Evolutionary conservation across 2,113 vertebrate genomes (phyloP).

Genomic region (Ia io): DNA sequence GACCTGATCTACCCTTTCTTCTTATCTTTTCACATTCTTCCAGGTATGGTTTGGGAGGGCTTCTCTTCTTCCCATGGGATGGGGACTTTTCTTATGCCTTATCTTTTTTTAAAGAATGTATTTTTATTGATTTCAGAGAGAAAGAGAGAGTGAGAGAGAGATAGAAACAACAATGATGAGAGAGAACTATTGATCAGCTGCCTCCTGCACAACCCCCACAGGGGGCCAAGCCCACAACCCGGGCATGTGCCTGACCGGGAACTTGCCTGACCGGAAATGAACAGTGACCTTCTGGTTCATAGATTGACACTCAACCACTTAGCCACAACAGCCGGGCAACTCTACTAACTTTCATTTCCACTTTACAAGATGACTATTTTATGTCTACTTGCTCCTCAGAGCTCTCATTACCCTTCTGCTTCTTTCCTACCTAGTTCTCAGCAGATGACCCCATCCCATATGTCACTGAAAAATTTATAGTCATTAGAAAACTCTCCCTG

Average conservation of each 20-base stretch:
- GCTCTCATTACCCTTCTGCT: background rate
- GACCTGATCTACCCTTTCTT: background rate
- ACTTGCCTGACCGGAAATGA: no score
- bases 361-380: background rate
- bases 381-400: background rate
- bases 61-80: background rate
- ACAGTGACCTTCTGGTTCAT: no score
- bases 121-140: no score
- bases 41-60: background rate
- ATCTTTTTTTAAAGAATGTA: background rate
- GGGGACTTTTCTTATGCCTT: background rate
- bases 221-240: no score
- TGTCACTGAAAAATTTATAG: constrained; percentile 25
- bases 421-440: background rate
- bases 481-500: background rate
- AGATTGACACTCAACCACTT: no score
- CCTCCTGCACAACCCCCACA: no score
- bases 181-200: no score
- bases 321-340: no score
- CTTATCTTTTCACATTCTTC: background rate
- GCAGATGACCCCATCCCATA: background rate
- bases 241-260: no score
- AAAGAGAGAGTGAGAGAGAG: no score
- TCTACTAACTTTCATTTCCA: background rate
- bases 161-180: no score